Evolutionary conservation across 1,140 invertebrate species (phyloP).

Genomic region (Papilio glaucus): DNA sequence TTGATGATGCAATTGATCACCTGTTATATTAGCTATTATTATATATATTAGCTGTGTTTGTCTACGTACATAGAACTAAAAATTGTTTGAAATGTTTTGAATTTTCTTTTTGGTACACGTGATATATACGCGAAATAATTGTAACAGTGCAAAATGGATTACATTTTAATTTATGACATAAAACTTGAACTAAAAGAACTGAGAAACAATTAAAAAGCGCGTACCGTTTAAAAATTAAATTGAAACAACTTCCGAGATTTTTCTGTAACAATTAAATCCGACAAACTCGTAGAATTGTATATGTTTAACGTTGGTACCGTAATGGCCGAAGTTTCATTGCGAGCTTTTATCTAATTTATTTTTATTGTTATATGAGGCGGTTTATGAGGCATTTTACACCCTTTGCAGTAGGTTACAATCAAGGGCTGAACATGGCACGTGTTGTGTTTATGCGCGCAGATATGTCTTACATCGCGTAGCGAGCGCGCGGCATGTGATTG

Average conservation of each 20-base stretch:
- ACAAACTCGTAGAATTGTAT: constrained; percentile 66
- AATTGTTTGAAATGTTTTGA: too few relatives aligned
- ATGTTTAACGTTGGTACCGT: constrained; percentile 64
- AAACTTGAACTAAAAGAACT: too few relatives aligned
- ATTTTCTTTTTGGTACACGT: too few relatives aligned
- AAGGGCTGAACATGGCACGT: constrained; percentile 46
- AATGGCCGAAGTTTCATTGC: constrained; percentile 77
- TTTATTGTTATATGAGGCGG: constrained; percentile 76
- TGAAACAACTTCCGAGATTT: constrained; percentile 6
- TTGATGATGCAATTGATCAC: too few relatives aligned
- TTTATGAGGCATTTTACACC: constrained; percentile 73
- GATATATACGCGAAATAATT: neutral
- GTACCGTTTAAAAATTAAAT: constrained; percentile 5
- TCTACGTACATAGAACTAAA: too few relatives aligned
- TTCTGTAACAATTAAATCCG: constrained; percentile 74
- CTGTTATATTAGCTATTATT: too few relatives aligned
- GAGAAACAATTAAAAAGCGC: neutral
- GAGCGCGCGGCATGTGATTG: constrained; percentile 12
- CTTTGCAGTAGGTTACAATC: constrained; percentile 59
- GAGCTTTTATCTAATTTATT: constrained; percentile 80
- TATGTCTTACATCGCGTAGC: constrained; percentile 17
- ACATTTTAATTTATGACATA: too few relatives aligned
- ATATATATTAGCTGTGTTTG: too few relatives aligned
- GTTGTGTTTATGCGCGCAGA: constrained; percentile 32
- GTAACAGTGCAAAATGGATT: too few relatives aligned